A percentile compares a stretch with the other conserved stretches of the same genome.
phyloP scores from a whole-genome alignment of 2,797 vertebrate species.

The Parambassis ranga region DNA sequence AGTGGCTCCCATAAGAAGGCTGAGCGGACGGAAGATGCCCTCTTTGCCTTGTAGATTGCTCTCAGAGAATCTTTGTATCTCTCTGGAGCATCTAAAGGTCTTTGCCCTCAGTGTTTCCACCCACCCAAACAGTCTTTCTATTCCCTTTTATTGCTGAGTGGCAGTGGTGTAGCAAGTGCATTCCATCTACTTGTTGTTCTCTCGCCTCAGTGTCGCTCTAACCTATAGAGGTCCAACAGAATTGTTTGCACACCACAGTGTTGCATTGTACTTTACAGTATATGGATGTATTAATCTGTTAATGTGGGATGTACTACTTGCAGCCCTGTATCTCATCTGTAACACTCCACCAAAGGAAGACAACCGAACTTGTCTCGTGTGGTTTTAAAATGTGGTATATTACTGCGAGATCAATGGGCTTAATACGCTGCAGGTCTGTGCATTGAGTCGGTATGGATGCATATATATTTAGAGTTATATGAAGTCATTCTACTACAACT shows the following conservation, averaged over 20 bases:
- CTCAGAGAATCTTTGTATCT: conserved; percentile 38
- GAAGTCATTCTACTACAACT: conserved; percentile 48
- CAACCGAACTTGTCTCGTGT: conserved; percentile 24
- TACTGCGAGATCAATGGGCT: conserved; percentile 21
- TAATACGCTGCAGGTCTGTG: conserved; percentile 3
- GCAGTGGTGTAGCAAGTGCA: conserved; percentile 39
- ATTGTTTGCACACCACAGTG: conserved; percentile 49
- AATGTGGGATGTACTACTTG: conserved; percentile 51
- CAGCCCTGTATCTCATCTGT: conserved; percentile 45
- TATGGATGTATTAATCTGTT: conserved; percentile 62
- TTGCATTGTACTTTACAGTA: conserved; percentile 48
- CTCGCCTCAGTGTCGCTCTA: conserved; percentile 41
- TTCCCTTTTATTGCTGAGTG: conserved; percentile 43
- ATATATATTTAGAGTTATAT: conserved; percentile 29
- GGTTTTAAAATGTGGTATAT: conserved; percentile 42
- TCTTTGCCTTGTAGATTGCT: conserved; percentile 89
- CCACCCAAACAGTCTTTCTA: conserved; percentile 20
- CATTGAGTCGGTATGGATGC: conserved; percentile 22
- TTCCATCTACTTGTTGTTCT: conserved; percentile 28
- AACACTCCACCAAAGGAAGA: conserved; percentile 54
- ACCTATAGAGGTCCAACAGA: conserved; percentile 43
- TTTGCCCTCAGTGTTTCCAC: background rate
- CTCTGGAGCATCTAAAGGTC: conserved; percentile 25
- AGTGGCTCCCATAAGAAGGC: conserved; percentile 86
- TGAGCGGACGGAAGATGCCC: conserved; percentile 90